Base-by-base conservation (phyloP, 1,140 invertebrate genomes). In the Trissolcus basalis region DNA sequence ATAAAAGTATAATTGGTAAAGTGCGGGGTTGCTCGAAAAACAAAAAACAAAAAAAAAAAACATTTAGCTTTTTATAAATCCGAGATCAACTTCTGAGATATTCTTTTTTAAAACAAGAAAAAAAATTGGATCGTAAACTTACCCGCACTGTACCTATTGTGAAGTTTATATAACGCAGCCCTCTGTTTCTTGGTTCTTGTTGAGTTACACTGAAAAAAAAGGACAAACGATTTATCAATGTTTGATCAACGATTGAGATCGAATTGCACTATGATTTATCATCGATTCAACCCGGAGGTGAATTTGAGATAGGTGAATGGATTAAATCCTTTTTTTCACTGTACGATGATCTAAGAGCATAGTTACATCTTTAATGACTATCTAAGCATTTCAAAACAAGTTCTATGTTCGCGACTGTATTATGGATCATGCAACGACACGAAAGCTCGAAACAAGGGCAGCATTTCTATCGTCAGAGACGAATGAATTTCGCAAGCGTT, bases 1-100 rank as follows among this genome's bases (percentile, higher is more conserved):
- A 27, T 65, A 63, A 33, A 67, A 77, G 74, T 77, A 61, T 35
- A 44, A 77, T 71, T 77, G 74, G 74, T 77, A 70, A 76, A 71
- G 74, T 77, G 74, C 74, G 74, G 74, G 74, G 74, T 77, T 77
- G 74, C 74, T 77, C 74, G 74, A 67, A 19, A 49, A 54, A 60
- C 45, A 53, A 48, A 70, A 47, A 49, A 61, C 56, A 67, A 63
- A 59, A 49, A 54, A 60, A 70, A 60, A 60, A 55, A 45, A 59
- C 54, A 55, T 53, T 27, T 3, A 27, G 1, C 19, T 27, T 27
- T 27, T 27, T 27, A 27, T 27, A 27, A 27, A 27, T 3, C 6
- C 19, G n/a, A n/a, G n/a, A n/a, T n/a, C 19, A 6, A 27, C 19
- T 27, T 1, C 19, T 27, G 19, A 27, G 19, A 27, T 27, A 27